A percentile compares a stretch with the other conserved stretches of the same genome.
phyloP scores from a whole-genome alignment of 2,113 vertebrate genomes.

The Euleptes europaea region DNA sequence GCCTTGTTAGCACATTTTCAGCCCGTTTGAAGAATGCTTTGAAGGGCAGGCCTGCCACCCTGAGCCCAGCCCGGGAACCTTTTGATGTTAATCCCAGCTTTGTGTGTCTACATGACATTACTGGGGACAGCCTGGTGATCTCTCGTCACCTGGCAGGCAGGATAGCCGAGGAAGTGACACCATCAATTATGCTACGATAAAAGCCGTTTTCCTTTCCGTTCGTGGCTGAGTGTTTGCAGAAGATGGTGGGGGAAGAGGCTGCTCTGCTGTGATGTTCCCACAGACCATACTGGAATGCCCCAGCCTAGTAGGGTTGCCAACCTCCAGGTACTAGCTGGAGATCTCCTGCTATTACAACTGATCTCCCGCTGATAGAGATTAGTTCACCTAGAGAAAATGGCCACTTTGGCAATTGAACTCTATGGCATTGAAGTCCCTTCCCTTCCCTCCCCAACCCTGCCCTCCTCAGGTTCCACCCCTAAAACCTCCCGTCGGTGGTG shows the following conservation, averaged over 20 bases:
- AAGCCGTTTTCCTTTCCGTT: conserved; percentile 9
- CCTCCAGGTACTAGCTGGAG: too few species aligned
- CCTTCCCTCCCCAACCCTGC: too few species aligned
- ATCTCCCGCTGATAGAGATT: too few species aligned
- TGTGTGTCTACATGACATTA: background rate
- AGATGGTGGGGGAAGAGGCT: background rate
- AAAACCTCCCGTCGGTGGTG: too few species aligned
- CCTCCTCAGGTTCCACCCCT: too few species aligned
- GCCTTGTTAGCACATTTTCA: background rate
- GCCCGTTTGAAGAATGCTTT: background rate
- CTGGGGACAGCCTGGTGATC: conserved; percentile 15
- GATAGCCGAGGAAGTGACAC: conserved; percentile 2
- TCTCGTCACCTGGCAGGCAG: background rate
- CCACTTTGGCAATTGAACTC: too few species aligned
- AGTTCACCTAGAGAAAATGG: too few species aligned
- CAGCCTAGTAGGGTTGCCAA: too few species aligned
- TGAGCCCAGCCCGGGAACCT: background rate
- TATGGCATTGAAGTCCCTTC: too few species aligned
- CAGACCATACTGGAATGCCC: accelerated
- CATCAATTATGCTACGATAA: background rate
- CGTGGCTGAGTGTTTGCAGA: background rate
- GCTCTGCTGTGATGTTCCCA: background rate
- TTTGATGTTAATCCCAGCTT: conserved; percentile 22
- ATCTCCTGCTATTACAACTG: too few species aligned
- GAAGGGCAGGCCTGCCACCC: conserved; percentile 12